Conservation (phyloP, 2,888 invertebrate species). For the Geotrupes spiniger region DNA sequence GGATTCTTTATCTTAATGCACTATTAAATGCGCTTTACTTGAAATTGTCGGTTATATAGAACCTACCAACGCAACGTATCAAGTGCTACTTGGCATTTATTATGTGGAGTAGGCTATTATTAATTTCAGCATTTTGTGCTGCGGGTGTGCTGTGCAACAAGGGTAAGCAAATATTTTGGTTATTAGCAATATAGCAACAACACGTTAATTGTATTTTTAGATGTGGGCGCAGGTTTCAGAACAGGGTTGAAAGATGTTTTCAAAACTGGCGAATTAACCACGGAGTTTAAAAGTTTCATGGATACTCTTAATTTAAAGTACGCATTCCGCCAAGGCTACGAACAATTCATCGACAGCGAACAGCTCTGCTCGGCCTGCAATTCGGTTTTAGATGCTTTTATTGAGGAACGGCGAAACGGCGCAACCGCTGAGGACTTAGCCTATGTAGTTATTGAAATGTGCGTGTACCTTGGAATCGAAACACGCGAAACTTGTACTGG, state of each 20-base stretch:
- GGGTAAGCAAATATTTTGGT: too few relatives aligned
- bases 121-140: too few relatives aligned
- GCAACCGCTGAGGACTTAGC: conserved; percentile 51
- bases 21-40: too few relatives aligned
- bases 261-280: conserved; percentile 4
- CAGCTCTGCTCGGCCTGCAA: conserved; percentile 54
- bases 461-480: conserved; percentile 58
- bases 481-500: conserved; percentile 60
- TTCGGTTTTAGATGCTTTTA: conserved; percentile 46
- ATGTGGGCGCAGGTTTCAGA: neutral
- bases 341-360: conserved; percentile 9
- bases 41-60: too few relatives aligned
- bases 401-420: conserved; percentile 53
- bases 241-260: conserved; percentile 10
- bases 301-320: conserved; percentile 8
- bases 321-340: conserved; percentile 4
- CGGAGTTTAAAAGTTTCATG: conserved; percentile 8
- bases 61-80: too few relatives aligned
- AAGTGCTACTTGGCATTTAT: too few relatives aligned
- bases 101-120: too few relatives aligned
- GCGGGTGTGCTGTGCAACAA: too few relatives aligned
- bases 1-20: too few relatives aligned
- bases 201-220: neutral
- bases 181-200: too few relatives aligned
- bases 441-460: conserved; percentile 52